These are phyloP conservation scores for Nycticryphes semicollaris DNA, from an alignment of 2,113 vertebrate species.

Conservation along the genomic window DNA sequence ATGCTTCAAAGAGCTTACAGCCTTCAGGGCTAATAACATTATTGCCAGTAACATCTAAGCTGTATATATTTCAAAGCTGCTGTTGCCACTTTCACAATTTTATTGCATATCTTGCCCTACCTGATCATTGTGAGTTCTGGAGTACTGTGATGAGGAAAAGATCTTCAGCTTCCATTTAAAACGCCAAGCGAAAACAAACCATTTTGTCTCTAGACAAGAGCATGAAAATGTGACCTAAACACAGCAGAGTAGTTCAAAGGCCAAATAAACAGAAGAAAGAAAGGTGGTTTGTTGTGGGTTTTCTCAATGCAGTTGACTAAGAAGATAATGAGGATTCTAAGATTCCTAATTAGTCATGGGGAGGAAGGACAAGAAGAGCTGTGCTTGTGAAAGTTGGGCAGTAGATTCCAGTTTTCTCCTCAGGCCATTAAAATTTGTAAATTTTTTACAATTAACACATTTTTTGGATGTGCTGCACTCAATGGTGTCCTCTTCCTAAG, in stretches of 20 bases:
- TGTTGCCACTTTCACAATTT: slow-evolving; percentile 12
- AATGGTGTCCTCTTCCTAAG: neutral
- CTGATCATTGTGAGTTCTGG: neutral
- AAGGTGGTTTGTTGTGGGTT: neutral
- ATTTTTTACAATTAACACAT: neutral
- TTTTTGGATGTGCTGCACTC: neutral
- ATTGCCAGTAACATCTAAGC: slow-evolving; percentile 32
- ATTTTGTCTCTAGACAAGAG: neutral
- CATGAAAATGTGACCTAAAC: neutral
- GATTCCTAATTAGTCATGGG: neutral
- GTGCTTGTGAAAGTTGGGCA: neutral
- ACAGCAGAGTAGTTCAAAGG: neutral
- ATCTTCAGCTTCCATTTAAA: slow-evolving; percentile 21
- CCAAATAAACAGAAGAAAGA: neutral
- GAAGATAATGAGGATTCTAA: neutral
- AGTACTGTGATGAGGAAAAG: neutral
- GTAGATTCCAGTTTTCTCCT: neutral
- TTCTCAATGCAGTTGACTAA: neutral
- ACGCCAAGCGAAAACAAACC: neutral
- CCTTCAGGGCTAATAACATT: slow-evolving; percentile 38
- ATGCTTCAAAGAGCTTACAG: slow-evolving; percentile 31
- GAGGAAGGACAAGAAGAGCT: neutral
- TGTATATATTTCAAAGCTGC: slow-evolving; percentile 52
- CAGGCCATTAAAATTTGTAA: neutral
- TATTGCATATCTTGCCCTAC: neutral